A percentile compares a stretch with the other conserved stretches of the same genome.
Conservation (phyloP, 2,888 invertebrate species). For the Microctonus hyperodae region DNA sequence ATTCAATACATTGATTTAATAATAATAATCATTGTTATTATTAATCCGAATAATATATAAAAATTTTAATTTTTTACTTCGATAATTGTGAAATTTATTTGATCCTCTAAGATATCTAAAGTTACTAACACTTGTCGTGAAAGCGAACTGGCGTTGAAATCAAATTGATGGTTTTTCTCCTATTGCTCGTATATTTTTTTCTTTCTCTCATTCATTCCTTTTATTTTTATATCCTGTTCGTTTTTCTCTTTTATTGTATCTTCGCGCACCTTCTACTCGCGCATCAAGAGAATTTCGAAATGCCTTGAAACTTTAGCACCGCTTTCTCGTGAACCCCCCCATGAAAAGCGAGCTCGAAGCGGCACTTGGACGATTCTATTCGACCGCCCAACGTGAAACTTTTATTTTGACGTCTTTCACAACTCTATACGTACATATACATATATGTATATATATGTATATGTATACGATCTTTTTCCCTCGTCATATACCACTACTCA, state of each 20-base stretch:
- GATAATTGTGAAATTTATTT: too few relatives aligned
- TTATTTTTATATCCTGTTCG: background rate
- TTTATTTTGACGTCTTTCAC: conserved; percentile 43
- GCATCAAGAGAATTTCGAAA: conserved; percentile 47
- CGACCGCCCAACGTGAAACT: conserved; percentile 45
- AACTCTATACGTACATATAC: too few relatives aligned
- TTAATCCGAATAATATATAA: too few relatives aligned
- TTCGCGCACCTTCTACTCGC: background rate
- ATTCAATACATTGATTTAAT: too few relatives aligned
- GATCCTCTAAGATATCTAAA: background rate
- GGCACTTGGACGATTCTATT: conserved; percentile 50
- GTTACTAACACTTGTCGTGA: background rate
- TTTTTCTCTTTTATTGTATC: background rate
- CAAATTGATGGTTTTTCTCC: background rate
- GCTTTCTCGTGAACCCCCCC: conserved; percentile 48
- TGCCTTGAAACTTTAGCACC: conserved; percentile 53
- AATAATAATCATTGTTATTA: too few relatives aligned
- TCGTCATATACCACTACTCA: conserved; percentile 17
- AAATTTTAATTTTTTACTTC: too few relatives aligned
- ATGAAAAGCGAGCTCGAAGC: conserved; percentile 47
- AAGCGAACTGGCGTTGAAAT: background rate
- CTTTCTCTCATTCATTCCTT: background rate
- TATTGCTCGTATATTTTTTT: background rate
- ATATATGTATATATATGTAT: too few relatives aligned
- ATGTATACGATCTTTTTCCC: too few relatives aligned